Evolutionary conservation across 1,140 invertebrate genomes (phyloP).

Genomic region (Tribolium castaneum): DNA sequence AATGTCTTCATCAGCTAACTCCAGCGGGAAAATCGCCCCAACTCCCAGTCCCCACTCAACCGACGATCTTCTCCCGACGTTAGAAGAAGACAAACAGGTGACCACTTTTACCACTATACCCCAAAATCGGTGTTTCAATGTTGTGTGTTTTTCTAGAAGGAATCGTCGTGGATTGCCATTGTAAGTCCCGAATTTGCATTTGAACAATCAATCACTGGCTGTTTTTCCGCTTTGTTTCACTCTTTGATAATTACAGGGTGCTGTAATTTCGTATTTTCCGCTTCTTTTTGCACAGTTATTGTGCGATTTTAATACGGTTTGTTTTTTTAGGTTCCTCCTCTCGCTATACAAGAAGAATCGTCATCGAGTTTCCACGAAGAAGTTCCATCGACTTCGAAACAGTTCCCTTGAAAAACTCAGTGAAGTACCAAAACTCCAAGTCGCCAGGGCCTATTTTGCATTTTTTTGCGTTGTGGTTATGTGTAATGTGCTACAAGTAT

Average conservation of each 20-base stretch:
- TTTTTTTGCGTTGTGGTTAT: not conserved
- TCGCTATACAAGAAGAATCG: slow-evolving; percentile 62
- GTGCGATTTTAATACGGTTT: not conserved
- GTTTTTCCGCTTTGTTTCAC: not conserved
- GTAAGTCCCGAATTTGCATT: slow-evolving; percentile 5
- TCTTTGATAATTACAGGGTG: not conserved
- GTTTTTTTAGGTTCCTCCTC: slow-evolving; percentile 57
- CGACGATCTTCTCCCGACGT: slow-evolving; percentile 79
- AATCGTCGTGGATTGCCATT: slow-evolving; percentile 5
- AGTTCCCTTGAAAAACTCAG: slow-evolving; percentile 55
- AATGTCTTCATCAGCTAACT: slow-evolving; percentile 64
- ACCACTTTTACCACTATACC: not conserved
- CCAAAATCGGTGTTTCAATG: not conserved
- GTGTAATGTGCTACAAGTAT: slow-evolving; percentile 5
- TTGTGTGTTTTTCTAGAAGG: slow-evolving; percentile 9
- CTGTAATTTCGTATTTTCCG: not conserved
- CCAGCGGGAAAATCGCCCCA: slow-evolving; percentile 66
- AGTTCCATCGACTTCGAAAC: slow-evolving; percentile 62
- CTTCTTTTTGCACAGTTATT: not conserved
- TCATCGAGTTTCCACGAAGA: slow-evolving; percentile 61
- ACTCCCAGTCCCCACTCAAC: slow-evolving; percentile 81
- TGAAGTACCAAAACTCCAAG: not conserved
- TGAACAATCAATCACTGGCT: not conserved
- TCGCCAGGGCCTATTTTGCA: slow-evolving; percentile 1
- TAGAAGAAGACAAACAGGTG: slow-evolving; percentile 80